Base-by-base conservation (phyloP, 2,113 vertebrate species). In the Paraplagusia blochii region DNA sequence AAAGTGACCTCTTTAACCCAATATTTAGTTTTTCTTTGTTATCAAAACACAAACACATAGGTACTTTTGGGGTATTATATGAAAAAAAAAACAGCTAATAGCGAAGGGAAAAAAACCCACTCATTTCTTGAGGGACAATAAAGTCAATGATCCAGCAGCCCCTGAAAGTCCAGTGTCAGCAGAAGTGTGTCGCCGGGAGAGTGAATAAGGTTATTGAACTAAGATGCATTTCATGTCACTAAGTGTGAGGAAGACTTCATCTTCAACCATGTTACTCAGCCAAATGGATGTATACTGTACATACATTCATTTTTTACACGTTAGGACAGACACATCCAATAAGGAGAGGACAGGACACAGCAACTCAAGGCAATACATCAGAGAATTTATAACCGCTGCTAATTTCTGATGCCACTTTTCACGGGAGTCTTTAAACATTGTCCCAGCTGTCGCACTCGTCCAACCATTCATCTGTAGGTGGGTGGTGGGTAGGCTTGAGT, bases 61-160 rank as follows among this genome's bases (percentile, higher is more conserved):
- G n/a, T n/a, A n/a, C n/a, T n/a, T n/a, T n/a, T n/a, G n/a, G n/a
- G 22, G 22, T 29, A 2, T 29, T 4, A 29, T 29, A 29, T 29
- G 22, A 29, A 29, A 29, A 29, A 29, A 29, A 29, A 29, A 29
- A 29, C 2, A 29, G n/a, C n/a, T n/a, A 60, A 47, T 16, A 5
- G 53, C 35, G 35, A 59, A 11, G 43, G 19, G 19, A 51, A 62
- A 65, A 49, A 29, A 44, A 19, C 1, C 12, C 49, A 70, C 47
- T 68, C 66, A 55, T 76, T 72, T 73, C 55, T 51, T 39, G n/a
- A 42, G 65, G 62, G 50, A 70, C 64, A 68, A 61, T 70, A 74
- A 75, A 79, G 54, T 61, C 39, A 68, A 70, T 72, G 77, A 84
- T 72, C 67, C 67, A 71, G 63, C 65, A 70, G 3, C 59, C 60